These are phyloP conservation scores for Neodiprion fabricii DNA, from an alignment of 1,140 invertebrate genomes.

Conservation along the genomic window DNA sequence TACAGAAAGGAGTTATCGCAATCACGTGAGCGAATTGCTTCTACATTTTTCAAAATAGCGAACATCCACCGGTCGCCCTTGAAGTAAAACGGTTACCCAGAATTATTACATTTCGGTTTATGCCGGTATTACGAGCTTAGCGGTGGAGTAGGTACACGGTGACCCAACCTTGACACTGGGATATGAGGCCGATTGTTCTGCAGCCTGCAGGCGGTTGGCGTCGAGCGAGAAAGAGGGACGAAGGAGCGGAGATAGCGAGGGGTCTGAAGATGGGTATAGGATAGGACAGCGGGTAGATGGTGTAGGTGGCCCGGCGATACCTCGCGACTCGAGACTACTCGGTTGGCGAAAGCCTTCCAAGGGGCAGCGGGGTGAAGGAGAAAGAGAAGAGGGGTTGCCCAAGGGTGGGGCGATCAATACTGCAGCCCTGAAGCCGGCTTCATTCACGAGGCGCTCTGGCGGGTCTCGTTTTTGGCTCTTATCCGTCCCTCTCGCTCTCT, in stretches of 20 bases:
- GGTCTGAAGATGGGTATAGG: too few species aligned
- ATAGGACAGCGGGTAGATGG: background rate
- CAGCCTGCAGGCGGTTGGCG: constrained; percentile 27
- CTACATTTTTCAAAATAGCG: too few species aligned
- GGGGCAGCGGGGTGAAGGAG: constrained; percentile 5
- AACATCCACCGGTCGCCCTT: too few species aligned
- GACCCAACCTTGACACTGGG: constrained; percentile 53
- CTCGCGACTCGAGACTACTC: constrained; percentile 22
- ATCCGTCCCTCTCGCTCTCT: too few species aligned
- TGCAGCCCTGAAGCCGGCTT: constrained; percentile 48
- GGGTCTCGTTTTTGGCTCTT: background rate
- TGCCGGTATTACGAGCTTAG: too few species aligned
- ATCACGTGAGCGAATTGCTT: too few species aligned
- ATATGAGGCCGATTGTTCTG: constrained; percentile 31
- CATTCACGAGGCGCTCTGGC: constrained; percentile 37
- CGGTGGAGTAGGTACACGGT: background rate
- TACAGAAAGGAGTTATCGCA: too few species aligned
- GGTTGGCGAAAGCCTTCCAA: background rate
- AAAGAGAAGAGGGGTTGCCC: constrained; percentile 10
- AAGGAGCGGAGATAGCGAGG: constrained; percentile 4
- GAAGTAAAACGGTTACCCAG: too few species aligned
- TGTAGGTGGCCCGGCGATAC: constrained; percentile 13
- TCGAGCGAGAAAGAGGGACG: background rate
- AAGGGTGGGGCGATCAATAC: constrained; percentile 49
- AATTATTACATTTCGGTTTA: too few species aligned